phyloP scores from a whole-genome alignment of 2,888 invertebrate genomes.

The Cephus spinipes region DNA sequence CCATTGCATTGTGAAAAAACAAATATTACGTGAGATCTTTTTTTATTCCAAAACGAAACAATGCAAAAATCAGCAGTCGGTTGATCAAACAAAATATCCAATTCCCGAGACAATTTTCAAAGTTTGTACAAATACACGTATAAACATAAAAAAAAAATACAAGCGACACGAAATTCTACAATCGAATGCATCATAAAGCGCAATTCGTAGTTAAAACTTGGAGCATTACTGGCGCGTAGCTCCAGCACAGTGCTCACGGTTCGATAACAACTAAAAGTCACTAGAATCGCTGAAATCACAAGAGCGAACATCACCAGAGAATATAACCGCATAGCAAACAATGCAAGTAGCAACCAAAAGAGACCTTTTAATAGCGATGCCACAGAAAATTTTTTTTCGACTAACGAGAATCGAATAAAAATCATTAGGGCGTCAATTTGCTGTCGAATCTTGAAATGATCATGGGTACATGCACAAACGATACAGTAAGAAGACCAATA shows the following conservation, averaged over 20 bases:
- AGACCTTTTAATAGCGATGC: background rate
- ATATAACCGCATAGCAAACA: background rate
- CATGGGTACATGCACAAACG: background rate
- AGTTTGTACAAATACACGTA: background rate
- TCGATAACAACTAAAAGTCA: background rate
- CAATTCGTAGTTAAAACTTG: background rate
- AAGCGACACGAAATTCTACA: background rate
- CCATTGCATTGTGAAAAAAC: too few relatives aligned
- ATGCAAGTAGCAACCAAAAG: background rate
- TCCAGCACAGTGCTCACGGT: background rate
- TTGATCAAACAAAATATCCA: background rate
- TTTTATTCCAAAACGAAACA: background rate
- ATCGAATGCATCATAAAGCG: background rate
- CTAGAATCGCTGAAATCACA: background rate
- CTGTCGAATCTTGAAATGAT: background rate
- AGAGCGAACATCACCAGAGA: background rate
- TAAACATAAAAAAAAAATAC: background rate
- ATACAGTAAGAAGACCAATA: background rate
- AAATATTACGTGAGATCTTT: too few relatives aligned
- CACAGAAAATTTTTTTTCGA: background rate
- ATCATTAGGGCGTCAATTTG: background rate
- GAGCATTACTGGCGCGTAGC: background rate
- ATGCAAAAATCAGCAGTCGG: background rate
- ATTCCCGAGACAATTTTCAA: background rate
- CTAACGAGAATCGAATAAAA: background rate